Evolutionary conservation across 2,888 invertebrate species (phyloP).

Genomic region (Diploptera punctata): DNA sequence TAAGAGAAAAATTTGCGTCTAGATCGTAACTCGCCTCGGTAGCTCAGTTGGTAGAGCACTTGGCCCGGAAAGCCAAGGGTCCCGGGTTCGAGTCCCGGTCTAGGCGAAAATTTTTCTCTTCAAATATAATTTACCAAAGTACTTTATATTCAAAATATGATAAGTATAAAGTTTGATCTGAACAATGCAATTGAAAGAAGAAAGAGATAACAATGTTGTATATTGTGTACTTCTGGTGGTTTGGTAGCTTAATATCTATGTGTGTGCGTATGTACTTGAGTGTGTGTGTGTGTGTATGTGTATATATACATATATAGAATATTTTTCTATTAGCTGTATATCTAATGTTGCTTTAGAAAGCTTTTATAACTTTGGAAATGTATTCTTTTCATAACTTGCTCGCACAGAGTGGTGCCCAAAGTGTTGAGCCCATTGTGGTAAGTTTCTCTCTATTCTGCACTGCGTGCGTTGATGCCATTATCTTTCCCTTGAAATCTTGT

Average conservation of each 20-base stretch:
- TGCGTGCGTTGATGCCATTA: conserved; percentile 19
- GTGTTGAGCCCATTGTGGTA: conserved; percentile 97
- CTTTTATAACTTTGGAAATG: conserved; percentile 27
- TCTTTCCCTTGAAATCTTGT: too few species aligned
- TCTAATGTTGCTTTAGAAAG: conserved; percentile 19
- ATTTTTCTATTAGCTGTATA: not conserved
- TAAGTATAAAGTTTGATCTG: too few species aligned
- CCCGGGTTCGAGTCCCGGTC: too few species aligned
- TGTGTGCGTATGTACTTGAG: too few species aligned
- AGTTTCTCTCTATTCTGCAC: conserved; percentile 63
- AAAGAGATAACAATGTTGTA: not conserved
- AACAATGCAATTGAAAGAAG: too few species aligned
- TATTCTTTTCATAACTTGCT: conserved; percentile 52
- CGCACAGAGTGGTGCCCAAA: conserved; percentile 54
- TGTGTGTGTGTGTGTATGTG: not conserved
- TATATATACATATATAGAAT: not conserved
- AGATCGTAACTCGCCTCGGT: too few species aligned
- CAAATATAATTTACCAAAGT: too few species aligned
- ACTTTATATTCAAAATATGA: too few species aligned
- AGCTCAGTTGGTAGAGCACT: too few species aligned
- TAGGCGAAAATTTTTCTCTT: too few species aligned
- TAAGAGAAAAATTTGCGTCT: too few species aligned
- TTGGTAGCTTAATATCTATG: not conserved
- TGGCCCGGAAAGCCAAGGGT: too few species aligned
- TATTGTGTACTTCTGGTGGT: not conserved